These are phyloP conservation scores for Drosophila infuscata DNA, from an alignment of 2,888 invertebrate species.

Conservation along the genomic window DNA sequence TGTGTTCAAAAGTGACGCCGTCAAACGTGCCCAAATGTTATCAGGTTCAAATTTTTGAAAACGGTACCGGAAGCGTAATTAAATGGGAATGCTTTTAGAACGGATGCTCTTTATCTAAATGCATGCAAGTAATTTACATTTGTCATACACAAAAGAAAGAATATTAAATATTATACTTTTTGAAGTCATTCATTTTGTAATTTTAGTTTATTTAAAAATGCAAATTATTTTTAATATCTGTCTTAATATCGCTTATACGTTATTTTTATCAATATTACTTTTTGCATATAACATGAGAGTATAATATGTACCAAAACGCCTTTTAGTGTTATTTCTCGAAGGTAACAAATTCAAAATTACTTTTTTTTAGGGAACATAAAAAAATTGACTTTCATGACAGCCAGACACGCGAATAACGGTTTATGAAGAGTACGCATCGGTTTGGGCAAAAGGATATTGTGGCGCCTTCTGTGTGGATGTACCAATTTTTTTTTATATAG, in stretches of 20 bases:
- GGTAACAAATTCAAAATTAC: background rate
- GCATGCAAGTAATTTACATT: background rate
- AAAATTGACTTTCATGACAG: slow-evolving; percentile 3
- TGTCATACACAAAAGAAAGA: background rate
- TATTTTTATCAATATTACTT: background rate
- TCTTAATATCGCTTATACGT: background rate
- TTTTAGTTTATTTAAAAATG: background rate
- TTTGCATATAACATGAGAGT: background rate
- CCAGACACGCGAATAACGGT: slow-evolving; percentile 1
- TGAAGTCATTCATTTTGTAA: background rate
- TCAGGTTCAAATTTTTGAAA: slow-evolving; percentile 66
- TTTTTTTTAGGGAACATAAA: background rate
- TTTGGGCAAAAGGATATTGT: background rate
- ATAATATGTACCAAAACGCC: background rate
- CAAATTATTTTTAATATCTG: background rate
- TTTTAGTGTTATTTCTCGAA: background rate
- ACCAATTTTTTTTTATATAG: background rate
- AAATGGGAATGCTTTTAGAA: slow-evolving; percentile 18
- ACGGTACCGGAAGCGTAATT: background rate
- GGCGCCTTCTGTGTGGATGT: slow-evolving; percentile 7
- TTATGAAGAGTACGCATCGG: background rate
- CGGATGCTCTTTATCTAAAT: background rate
- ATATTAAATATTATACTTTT: background rate
- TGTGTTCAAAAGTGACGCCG: slow-evolving; percentile 45
- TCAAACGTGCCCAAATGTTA: slow-evolving; percentile 68